Base-by-base conservation (phyloP, 2,113 vertebrate genomes). In the Thunnus maccoyii region DNA sequence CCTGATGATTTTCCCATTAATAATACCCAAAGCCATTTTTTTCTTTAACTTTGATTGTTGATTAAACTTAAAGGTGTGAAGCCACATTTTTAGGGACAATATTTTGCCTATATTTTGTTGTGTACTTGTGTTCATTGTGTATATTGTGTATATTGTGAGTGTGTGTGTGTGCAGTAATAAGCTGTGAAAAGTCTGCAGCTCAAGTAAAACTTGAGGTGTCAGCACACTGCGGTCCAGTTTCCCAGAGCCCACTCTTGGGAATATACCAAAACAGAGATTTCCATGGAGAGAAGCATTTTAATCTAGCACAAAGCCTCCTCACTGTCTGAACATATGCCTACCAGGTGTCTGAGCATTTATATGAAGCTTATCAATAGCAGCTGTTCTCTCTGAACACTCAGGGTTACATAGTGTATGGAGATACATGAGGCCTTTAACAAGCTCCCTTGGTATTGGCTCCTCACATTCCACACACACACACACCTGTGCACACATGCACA, bases 361-460 rank as follows among this genome's bases (percentile, higher is more conserved):
- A 73, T 72, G 67, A 80, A 61, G 82, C 82, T 82, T 73, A 76
- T 84, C 73, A 63, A 80, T 56, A 66, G 69, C 87, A 86, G 66
- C 67, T 79, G 74, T 78, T 84, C 71, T 65, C 70, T 50, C 65
- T 51, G 47, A 66, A 63, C 67, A 36, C 56, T 63, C 41, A 0
- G 67, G 68, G 79, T 72, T 63, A 72, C 66, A 73, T 17, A n/a
- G 36, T 65, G 52, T 82, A 70, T 62, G 66, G 71, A 85, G 85
- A 89, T 82, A 65, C 82, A 77, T 73, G 72, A 86, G 58, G 63
- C 78, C 75, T 74, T 62, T 82, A 82, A 77, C 78, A 76, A 73
- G 52, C 27, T 72, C 78, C 74, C 81, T 46, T n/a, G 54, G 61
- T 80, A 71, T 36, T 44, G 5, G 50, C 55, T 60, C 51, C 9